Base-by-base conservation (phyloP, 1,140 invertebrate genomes). In the Drosophila setifemur region DNA sequence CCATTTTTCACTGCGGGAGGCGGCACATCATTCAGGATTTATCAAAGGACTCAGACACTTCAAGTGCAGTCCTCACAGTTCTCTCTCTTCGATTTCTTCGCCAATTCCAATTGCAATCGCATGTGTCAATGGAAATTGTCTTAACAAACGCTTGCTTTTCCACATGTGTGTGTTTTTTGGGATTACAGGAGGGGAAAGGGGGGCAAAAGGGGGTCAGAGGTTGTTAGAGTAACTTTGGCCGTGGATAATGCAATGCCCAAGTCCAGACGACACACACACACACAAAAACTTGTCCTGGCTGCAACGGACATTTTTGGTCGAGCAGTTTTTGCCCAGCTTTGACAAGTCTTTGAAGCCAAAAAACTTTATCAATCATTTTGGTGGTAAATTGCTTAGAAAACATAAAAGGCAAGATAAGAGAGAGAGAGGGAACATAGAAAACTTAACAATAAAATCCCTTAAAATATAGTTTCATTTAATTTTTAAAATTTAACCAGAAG, bases 351-450 rank as follows among this genome's bases (percentile, higher is more conserved):
- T 50, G 44, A 60, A 60, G 45, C 19, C 26, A 31, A 39, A 12
- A 44, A 82, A 89, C 67, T 89, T 89, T 87, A 89, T 89, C 87
- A 89, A 89, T 89, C 87, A 89, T 89, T 89, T 89, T 83, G 87
- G 70, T 63, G 87, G 71, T 89, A 87, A 89, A 89, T 89, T 89
- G 86, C 77, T 88, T 83, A 76, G 86, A 79, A 83, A 83, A 86
- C 76, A 72, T 77, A 43, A 47, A 54, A 68, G 55, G 71, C 67
- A 72, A 60, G n/a, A 61, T 42, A 23, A 5, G 29, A 5, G 4
- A 45, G 9, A 23, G 40, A 35, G 14, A 28, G 1, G n/a, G n/a
- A n/a, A n/a, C 42, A 11, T 16, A 14, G 19, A 64, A 18, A 40
- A 26, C 8, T n/a, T 16, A 19, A 53, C 35, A 54, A 19, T 26